A percentile compares a stretch with the other conserved stretches of the same genome.
Evolutionary conservation across 2,113 vertebrate species (phyloP).

Genomic region (Saguinus imperator): DNA sequence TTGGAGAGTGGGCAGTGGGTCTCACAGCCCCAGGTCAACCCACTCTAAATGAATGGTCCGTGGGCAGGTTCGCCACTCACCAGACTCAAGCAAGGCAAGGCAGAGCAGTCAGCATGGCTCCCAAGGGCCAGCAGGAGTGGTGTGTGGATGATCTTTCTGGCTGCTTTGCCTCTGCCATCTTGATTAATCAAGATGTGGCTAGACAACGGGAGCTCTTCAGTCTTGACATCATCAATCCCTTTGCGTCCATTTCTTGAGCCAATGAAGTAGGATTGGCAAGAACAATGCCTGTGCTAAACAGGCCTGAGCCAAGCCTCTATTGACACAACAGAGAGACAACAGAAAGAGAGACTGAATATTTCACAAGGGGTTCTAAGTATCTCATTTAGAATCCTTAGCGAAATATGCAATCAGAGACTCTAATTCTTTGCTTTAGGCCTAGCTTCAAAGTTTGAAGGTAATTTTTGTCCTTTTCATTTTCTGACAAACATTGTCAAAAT

Average conservation of each 20-base stretch:
- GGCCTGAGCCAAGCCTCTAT: neutral
- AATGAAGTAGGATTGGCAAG: neutral
- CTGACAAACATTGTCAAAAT: neutral
- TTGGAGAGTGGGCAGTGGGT: neutral
- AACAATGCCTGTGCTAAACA: neutral
- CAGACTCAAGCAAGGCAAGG: neutral
- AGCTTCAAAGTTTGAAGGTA: constrained; percentile 36
- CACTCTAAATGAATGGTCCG: neutral
- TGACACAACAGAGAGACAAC: neutral
- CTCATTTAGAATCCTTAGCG: neutral
- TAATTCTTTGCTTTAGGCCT: neutral
- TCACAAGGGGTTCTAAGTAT: neutral
- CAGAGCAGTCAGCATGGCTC: rapidly evolving
- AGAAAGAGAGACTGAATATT: neutral
- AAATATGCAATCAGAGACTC: neutral
- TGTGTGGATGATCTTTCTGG: rapidly evolving
- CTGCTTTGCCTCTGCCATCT: neutral
- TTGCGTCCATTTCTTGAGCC: neutral
- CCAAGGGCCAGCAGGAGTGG: rapidly evolving
- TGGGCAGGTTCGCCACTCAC: neutral
- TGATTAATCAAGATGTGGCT: neutral
- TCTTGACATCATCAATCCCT: neutral
- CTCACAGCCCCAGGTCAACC: neutral
- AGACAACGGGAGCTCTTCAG: neutral
- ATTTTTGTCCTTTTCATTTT: constrained; percentile 24